Base-by-base conservation (phyloP, 2,797 vertebrate species). In the Onychomys arenicola region DNA sequence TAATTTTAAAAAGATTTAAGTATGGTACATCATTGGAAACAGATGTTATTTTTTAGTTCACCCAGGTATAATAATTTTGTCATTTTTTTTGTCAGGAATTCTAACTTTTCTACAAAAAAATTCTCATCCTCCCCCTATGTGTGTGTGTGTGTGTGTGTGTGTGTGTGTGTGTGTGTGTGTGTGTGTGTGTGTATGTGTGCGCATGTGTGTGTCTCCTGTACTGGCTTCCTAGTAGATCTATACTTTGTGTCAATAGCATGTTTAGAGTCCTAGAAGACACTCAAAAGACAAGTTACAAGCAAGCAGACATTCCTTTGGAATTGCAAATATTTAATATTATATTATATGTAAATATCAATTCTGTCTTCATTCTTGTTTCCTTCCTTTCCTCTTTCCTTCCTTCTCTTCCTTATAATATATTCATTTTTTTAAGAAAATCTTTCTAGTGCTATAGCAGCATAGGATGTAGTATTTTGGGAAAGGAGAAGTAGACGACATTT, bases 1-100 rank as follows among this genome's bases (percentile, higher is more conserved):
- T 32, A 49, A 52, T 71, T 82, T 59, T 10, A 76, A 61, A 88
- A 55, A 9, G 61, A 8, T 6, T 16, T 80, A 61, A 75, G 5
- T 3, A 29, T 46, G 46, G 7, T 25, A 0, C 25, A n/a, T 75
- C 9, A 32, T 9, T 87, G 46, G 25, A 46, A 90, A 9, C 0
- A 69, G 37, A 13, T 57, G 3, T 34, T 86, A 49, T 57, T 59
- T 94, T 34, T 6, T 85, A 9, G 29, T 80, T 43, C 37, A 89
- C 6, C 43, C 29, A 73, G 71, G 10, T 43, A 43, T 75, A 43
- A 63, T 27, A n/a, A 85, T 23, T 67, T 84, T 23, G 1, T 6
- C 10, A 5, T n/a, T n/a, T 63, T 76, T 90, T 32, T 87, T 23
- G 25, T 86, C 49, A 84, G 43, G 49, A 85, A 91, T 89, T 92